Conservation (phyloP, 1,140 invertebrate genomes). For the Coptotermes formosanus region DNA sequence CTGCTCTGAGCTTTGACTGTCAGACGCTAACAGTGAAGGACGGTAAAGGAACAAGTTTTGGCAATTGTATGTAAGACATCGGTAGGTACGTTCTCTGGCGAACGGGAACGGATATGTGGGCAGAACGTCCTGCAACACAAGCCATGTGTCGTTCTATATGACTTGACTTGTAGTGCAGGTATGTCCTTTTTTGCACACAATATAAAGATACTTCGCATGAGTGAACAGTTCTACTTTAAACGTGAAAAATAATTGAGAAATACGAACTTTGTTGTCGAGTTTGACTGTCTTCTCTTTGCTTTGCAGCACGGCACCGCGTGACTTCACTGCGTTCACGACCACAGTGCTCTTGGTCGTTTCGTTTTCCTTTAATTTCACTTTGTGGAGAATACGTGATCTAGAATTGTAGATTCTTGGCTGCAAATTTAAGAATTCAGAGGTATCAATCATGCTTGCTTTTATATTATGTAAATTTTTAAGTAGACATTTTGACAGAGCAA, state of each 20-base stretch:
- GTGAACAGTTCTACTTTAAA: background rate
- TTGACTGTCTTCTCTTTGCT: background rate
- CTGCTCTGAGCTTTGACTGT: background rate
- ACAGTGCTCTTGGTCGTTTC: background rate
- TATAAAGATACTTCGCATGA: background rate
- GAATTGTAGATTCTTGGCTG: background rate
- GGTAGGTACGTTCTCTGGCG: background rate
- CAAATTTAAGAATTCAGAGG: background rate
- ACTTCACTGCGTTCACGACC: background rate
- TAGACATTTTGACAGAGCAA: background rate
- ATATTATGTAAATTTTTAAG: conserved; percentile 11
- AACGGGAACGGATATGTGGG: background rate
- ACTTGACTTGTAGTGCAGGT: background rate
- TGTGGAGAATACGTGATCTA: background rate
- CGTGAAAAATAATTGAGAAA: background rate
- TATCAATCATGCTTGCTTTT: background rate
- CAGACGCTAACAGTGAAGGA: background rate
- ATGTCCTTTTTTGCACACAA: background rate
- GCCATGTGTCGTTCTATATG: background rate
- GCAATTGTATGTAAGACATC: background rate
- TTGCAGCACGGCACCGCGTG: background rate
- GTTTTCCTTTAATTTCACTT: background rate
- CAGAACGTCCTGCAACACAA: background rate
- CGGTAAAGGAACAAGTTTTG: background rate
- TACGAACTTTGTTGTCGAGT: background rate